Conservation (phyloP, 2,113 vertebrate genomes). For the Pycnonotus jocosus region DNA sequence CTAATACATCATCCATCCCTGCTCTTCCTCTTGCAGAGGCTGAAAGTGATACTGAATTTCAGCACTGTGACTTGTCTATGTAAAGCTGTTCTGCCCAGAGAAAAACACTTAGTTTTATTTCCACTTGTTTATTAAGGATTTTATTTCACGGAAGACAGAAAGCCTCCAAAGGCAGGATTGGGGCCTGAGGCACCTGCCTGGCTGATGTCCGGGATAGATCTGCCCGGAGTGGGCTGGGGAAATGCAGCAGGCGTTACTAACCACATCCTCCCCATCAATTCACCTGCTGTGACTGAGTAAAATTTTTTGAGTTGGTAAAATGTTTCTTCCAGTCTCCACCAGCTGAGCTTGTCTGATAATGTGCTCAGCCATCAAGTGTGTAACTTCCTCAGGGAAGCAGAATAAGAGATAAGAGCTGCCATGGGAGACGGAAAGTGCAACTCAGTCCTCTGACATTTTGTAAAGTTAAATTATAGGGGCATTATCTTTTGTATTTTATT, state of each 20-base stretch:
- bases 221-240: background rate
- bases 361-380: background rate
- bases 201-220: background rate
- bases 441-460: background rate
- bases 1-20: background rate
- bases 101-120: background rate
- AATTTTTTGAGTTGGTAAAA: background rate
- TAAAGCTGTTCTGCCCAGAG: background rate
- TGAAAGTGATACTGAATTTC: background rate
- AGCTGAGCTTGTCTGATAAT: background rate
- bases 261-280: background rate
- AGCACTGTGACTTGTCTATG: background rate
- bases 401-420: background rate
- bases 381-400: background rate
- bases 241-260: background rate
- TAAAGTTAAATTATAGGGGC: constrained; percentile 18
- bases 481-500: background rate
- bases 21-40: background rate
- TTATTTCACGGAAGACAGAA: background rate
- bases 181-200: background rate
- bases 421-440: background rate
- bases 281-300: background rate
- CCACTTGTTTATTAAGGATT: background rate
- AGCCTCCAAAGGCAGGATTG: background rate
- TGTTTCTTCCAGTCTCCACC: background rate